Percentiles rank a stretch among this genome's conserved stretches.
These are phyloP conservation scores for Alectura lathami DNA, from an alignment of 2,113 vertebrate species.

Conservation along the genomic window DNA sequence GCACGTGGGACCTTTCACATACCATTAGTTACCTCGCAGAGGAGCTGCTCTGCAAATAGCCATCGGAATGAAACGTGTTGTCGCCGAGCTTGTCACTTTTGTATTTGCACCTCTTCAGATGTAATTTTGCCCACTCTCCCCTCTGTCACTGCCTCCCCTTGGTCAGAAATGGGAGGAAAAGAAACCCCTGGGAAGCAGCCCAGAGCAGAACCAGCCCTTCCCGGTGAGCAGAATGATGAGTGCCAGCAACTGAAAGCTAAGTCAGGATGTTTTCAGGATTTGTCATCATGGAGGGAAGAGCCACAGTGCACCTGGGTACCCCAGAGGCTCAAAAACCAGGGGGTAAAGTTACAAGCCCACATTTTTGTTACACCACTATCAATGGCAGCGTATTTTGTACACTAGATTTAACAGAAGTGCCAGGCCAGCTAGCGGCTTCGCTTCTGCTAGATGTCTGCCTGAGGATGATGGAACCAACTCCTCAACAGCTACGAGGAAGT, in stretches of 20 bases:
- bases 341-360: not conserved
- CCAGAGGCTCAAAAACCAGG: not conserved
- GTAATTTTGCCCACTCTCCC: not conserved
- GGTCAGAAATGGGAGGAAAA: not conserved
- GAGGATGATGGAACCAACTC: not conserved
- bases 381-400: not conserved
- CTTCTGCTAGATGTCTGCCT: not conserved
- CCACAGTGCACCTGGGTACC: not conserved
- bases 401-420: rapidly evolving
- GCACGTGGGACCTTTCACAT: not conserved
- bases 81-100: not conserved
- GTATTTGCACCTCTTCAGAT: not conserved
- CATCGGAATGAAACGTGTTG: not conserved
- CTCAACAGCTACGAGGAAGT: not conserved
- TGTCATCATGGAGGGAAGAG: not conserved
- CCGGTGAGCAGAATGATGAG: not conserved
- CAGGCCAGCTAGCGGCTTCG: not conserved
- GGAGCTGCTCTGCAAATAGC: not conserved
- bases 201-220: not conserved
- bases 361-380: not conserved
- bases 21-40: not conserved
- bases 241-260: not conserved
- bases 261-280: not conserved
- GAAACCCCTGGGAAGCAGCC: not conserved
- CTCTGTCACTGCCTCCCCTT: not conserved